Evolutionary conservation across 2,888 invertebrate species (phyloP), one percentile per base, ranked within the genome.

Genomic region (Trichopoda pennipes): DNA sequence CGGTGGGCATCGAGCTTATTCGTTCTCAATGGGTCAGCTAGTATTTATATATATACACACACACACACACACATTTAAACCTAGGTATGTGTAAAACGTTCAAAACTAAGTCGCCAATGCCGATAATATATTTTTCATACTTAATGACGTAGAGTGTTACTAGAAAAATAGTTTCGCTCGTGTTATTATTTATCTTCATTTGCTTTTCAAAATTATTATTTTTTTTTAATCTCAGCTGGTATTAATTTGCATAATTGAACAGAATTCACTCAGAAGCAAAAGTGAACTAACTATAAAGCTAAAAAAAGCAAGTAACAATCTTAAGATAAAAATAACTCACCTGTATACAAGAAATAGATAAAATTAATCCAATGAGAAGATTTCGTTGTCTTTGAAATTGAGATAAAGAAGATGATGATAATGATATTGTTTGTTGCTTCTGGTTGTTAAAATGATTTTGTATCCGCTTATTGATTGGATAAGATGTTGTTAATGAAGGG

Each of bases 341-440:
- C 85, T 86, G 85, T 85, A 85, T 76, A 72, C 82, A 85, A 75
- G 84, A 73, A 69, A 80, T 81, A 68, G 83, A 78, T 84, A 85
- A 85, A 77, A 86, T 84, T 82, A 86, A 85, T 84, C 84, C 85
- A 81, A 85, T 82, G 80, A 86, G 85, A 56, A 86, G 79, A 81
- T 80, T 85, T 85, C 84, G 85, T 80, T 85, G 83, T 28, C 44
- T 63, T 51, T 60, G 83, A 70, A 82, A 76, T 75, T 16, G 51
- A 61, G 61, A 56, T 74, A 61, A 68, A 38, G 51, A 35, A 44
- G 4, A 28, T 28, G 28, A 28, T 28, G 61, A 61, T 9, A 23
- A 60, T 44, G 75, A 35, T 64, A 35, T 23, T 51, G 55, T 63
- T 64, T 75, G 73, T 35, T 74, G 81, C 17, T 84, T 74, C 16